Base-by-base conservation (phyloP, 1,140 invertebrate species). In the Drosophila orosa region DNA sequence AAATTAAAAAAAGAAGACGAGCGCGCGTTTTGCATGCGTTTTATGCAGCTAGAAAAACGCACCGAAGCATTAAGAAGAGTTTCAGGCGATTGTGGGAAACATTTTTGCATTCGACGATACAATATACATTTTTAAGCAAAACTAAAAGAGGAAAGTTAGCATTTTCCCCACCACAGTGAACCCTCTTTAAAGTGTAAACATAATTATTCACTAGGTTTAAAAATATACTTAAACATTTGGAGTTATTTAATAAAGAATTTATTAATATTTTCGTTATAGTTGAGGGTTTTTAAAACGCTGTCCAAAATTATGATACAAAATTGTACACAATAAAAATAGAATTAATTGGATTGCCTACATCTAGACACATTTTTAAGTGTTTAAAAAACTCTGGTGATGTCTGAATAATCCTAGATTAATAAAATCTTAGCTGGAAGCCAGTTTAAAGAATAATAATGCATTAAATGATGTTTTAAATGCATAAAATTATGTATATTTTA, bases 41-140 rank as follows among this genome's bases (percentile, higher is more conserved):
- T 82, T 56, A 39, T 24, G 57, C 62, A 66, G 73, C 72, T 71
- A 56, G 27, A 65, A 65, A 58, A 57, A 74, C 65, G 80, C 80
- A 87, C 68, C 86, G 66, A 80, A 89, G 73, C 84, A 86, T 89
- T 83, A 78, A 83, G 79, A 57, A 45, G 13, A 39, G 42, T 19
- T 37, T 3, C n/a, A 45, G 47, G 56, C 33, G 9, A 22, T 27
- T 54, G 15, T n/a, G 48, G 56, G 60, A 47, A 82, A 69, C 63
- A 82, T 71, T 47, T 69, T 61, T 79, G 63, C 71, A 79, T 84
- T 59, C 55, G 62, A 60, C 71, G 72, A 68, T 68, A 80, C 58
- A 83, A 62, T 47, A 58, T 67, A 79, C 78, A 76, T 56, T 66
- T 61, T 66, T 67, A 48, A 78, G 44, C 45, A 22, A 77, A 77